Conservation (phyloP, 1,140 invertebrate species). For the Drosophila guanche region DNA sequence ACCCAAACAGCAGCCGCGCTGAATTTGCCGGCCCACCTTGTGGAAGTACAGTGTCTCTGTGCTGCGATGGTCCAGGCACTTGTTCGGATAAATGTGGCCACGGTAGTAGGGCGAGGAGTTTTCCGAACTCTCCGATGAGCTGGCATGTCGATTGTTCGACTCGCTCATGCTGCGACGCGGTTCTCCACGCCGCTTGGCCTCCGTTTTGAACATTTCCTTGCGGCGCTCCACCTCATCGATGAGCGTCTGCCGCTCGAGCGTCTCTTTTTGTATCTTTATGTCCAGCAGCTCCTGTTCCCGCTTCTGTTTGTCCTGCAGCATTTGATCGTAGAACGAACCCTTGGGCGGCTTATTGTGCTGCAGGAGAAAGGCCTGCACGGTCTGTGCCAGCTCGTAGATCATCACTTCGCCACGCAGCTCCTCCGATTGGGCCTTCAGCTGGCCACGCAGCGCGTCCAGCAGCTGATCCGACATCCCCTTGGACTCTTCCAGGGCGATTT, state of each 20-base stretch:
- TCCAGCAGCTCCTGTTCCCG: slow-evolving; percentile 86
- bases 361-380: slow-evolving; percentile 88
- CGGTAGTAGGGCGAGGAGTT: slow-evolving; percentile 75
- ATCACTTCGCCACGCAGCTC: slow-evolving; percentile 89
- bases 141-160: slow-evolving; percentile 69
- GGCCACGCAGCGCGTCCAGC: slow-evolving; percentile 85
- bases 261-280: slow-evolving; percentile 85
- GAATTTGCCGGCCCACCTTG: slow-evolving; percentile 75
- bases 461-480: slow-evolving; percentile 88
- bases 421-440: slow-evolving; percentile 86
- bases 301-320: slow-evolving; percentile 88
- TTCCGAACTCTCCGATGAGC: slow-evolving; percentile 79
- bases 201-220: slow-evolving; percentile 80
- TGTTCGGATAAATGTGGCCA: slow-evolving; percentile 65
- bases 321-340: slow-evolving; percentile 93
- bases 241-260: slow-evolving; percentile 66
- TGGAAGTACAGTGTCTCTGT: slow-evolving; percentile 77
- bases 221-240: slow-evolving; percentile 80
- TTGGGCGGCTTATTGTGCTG: slow-evolving; percentile 89
- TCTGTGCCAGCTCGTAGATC: slow-evolving; percentile 89
- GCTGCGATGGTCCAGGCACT: slow-evolving; percentile 74
- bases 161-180: slow-evolving; percentile 78
- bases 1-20: slow-evolving; percentile 76
- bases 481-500: slow-evolving; percentile 76
- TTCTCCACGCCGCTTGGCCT: slow-evolving; percentile 71